Conservation (phyloP, 2,113 vertebrate genomes). For the Chitala chitala region DNA sequence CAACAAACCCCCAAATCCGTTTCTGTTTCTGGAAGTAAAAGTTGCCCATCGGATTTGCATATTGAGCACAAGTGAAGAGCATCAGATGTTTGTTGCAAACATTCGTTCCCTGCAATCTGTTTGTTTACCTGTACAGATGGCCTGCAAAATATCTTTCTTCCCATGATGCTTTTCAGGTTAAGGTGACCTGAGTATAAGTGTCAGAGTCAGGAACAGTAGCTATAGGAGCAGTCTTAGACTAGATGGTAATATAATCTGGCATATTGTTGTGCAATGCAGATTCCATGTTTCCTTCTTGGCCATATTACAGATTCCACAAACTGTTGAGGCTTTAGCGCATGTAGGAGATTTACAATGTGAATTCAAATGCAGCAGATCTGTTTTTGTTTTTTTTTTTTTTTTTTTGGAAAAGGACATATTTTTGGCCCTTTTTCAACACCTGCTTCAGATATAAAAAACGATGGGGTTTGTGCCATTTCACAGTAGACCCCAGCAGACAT, state of each 20-base stretch:
- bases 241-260: not conserved
- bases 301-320: not conserved
- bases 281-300: not conserved
- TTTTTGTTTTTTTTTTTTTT: not conserved
- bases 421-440: not conserved
- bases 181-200: not conserved
- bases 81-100: not conserved
- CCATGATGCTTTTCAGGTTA: not conserved
- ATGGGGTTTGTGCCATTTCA: not conserved
- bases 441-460: not conserved
- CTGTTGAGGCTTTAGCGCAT: not conserved
- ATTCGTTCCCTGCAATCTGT: not conserved
- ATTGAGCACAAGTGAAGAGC: not conserved
- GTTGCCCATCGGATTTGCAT: not conserved
- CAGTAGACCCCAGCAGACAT: conserved; percentile 24
- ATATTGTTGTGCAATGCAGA: conserved; percentile 7
- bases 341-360: not conserved
- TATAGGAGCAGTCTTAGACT: not conserved
- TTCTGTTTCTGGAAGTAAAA: not conserved
- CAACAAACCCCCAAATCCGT: not conserved
- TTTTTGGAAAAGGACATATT: not conserved
- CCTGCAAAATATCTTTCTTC: not conserved
- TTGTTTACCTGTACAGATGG: not conserved
- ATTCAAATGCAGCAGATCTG: not conserved
- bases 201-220: not conserved